Evolutionary conservation across 92 coral and sea anemone genomes (phyloP), one percentile per base, ranked within the genome.

Genomic region (Zoanthus solanderi): DNA sequence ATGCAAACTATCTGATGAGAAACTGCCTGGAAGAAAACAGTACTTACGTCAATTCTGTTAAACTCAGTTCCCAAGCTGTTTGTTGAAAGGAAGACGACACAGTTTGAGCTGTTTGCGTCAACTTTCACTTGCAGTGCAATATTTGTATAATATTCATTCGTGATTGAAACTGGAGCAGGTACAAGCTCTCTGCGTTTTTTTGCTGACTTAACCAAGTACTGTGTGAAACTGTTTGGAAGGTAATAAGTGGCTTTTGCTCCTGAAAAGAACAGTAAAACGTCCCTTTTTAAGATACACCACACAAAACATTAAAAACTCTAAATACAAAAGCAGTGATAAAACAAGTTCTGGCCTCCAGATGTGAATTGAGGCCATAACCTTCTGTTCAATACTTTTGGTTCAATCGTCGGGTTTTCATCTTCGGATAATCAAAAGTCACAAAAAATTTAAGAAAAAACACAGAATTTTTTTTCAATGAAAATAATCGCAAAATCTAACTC

Each of bases 101-200:
- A 95, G 80, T 96, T 74, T 75, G 88, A 83, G 34, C 91, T 76
- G 69, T 83, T 91, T 34, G 90, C 92, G 6, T 92, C 91, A n/a
- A 97, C 58, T 78, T 91, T 91, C 73, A 97, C 93, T 89, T 97
- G 98, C 92, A 97, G 89, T 6, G 95, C 95, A 84, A 97, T 95
- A 71, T 90, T 88, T 32, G 94, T 90, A 87, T 87, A 92, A 48
- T 77, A 97, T 46, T 94, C 98, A 72, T 97, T 96, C 58, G 90
- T 86, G 32, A 95, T 68, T 1, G 96, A 77, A 50, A 78, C 92
- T 1, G 99, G 98, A 2, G 96, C 92, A 8, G 94, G 94, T 47
- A 93, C 90, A 17, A 91, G 92, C 44, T 92, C 97, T 14, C 97
- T 92, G 13, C 96, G 95, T 67, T 89, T 94, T 17, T 90, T 90